Base-by-base conservation (phyloP, 1,140 invertebrate species). In the Teleogryllus occipitalis region DNA sequence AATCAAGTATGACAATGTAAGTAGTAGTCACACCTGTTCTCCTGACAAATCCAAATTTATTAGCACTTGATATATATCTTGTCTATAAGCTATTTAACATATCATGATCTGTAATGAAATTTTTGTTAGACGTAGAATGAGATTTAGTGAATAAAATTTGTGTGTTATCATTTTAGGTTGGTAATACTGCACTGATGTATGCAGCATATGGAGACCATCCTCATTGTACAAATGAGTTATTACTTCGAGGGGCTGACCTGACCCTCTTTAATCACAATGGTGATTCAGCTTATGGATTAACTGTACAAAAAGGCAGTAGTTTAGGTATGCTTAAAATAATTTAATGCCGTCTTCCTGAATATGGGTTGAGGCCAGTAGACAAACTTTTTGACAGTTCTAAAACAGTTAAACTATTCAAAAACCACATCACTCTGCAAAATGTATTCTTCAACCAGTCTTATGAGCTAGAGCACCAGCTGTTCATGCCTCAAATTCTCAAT, bases 151-250 rank as follows among this genome's bases (percentile, higher is more conserved):
- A 39, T 39, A 5, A 39, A 39, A 2, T 39, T 39, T 39, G 27
- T 39, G 27, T 39, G 27, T 39, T 39, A 39, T 39, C 27, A 39
- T 87, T 89, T 74, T 82, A 95, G 94, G 89, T 93, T 82, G 94
- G 94, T 75, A 96, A 95, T 84, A 95, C 95, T 75, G 92, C 95
- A 15, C 86, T 97, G 47, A 96, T 97, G 91, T 97, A 95, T 88
- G 95, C 95, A 65, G 93, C 94, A 14, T 91, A 91, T 84, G 93
- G 92, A 72, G 95, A 97, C 87, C 95, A 96, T 88, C 92, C 93
- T 3, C 93, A 94, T 84, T 93, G 93, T 78, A 95, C 94, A 82
- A 92, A 95, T 83, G 93, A 96, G 84, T 87, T 97, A 54, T 87
- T 97, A 48, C 87, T 90, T 47, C 89, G 90, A 84, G 92, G 92